Evolutionary conservation across 2,888 invertebrate genomes (phyloP).

Genomic region (Pimpla rufipes): DNA sequence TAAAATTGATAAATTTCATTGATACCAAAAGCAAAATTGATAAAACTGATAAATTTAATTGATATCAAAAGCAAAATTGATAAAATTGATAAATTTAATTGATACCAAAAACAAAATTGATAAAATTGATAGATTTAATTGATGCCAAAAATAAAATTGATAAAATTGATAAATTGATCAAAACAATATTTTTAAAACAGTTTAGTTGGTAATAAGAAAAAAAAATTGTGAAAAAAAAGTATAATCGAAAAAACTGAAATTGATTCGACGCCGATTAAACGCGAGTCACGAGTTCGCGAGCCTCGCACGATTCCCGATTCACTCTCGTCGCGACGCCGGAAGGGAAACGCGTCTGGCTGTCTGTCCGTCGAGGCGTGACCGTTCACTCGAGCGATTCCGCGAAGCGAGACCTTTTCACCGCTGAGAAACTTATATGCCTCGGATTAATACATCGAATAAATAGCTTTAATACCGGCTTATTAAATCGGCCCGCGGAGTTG

Average conservation of each 20-base stretch:
- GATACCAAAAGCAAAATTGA: too few species aligned
- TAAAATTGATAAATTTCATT: too few species aligned
- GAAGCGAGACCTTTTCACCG: conserved; percentile 29
- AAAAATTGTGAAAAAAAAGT: too few species aligned
- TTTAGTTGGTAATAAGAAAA: not conserved
- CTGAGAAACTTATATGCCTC: not conserved
- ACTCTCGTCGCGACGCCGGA: conserved; percentile 17
- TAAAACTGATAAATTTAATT: too few species aligned
- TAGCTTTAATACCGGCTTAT: conserved; percentile 4
- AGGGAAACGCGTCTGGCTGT: conserved; percentile 38
- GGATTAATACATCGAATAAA: conserved; percentile 19
- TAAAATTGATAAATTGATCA: not conserved
- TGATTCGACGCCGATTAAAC: conserved; percentile 6
- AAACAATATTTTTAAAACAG: not conserved
- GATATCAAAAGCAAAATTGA: too few species aligned
- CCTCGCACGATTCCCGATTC: conserved; percentile 8
- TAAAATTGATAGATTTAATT: too few species aligned
- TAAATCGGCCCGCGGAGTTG: not conserved
- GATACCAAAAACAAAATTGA: not conserved
- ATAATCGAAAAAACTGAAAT: conserved; percentile 13
- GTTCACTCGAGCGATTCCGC: conserved; percentile 40
- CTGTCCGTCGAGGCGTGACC: conserved; percentile 33
- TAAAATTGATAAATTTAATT: too few species aligned
- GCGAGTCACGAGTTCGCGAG: conserved; percentile 20
- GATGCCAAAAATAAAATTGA: too few species aligned